A percentile compares a stretch with the other conserved stretches of the same genome.
These are phyloP conservation scores for Escarpia spicata DNA, from an alignment of 2,888 invertebrate genomes.

Conservation along the genomic window DNA sequence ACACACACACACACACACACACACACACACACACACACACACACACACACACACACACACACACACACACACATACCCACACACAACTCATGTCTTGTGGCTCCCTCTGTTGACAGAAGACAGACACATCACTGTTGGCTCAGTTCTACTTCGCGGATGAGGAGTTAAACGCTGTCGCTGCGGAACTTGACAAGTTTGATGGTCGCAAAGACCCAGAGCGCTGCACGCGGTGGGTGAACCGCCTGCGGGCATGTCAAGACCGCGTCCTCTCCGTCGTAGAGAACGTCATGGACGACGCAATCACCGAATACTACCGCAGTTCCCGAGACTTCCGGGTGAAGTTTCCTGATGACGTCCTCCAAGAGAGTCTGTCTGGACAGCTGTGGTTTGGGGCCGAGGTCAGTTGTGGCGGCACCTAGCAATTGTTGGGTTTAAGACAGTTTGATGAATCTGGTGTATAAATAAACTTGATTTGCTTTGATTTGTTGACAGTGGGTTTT, in stretches of 20 bases:
- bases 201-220: conserved; percentile 98
- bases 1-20: too few relatives aligned
- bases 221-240: conserved; percentile 93
- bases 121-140: conserved; percentile 88
- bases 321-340: conserved; percentile 95
- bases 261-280: conserved; percentile 88
- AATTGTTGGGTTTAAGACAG: not conserved
- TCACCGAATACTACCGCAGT: conserved; percentile 76
- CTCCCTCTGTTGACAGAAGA: conserved; percentile 51
- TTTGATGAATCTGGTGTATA: too few relatives aligned
- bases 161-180: conserved; percentile 91
- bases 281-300: conserved; percentile 71
- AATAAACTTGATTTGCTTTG: too few relatives aligned
- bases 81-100: not conserved
- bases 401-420: conserved; percentile 31
- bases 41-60: too few relatives aligned
- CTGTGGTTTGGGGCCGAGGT: conserved; percentile 99
- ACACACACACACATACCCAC: not conserved
- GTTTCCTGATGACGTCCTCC: conserved; percentile 98
- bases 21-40: too few relatives aligned
- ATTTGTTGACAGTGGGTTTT: not conserved
- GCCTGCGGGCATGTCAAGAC: conserved; percentile 74
- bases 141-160: conserved; percentile 99
- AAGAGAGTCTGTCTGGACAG: conserved; percentile 97
- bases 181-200: conserved; percentile 98